These are phyloP conservation scores for Phyto melanocephala DNA, from an alignment of 2,888 invertebrate species.

Conservation along the genomic window DNA sequence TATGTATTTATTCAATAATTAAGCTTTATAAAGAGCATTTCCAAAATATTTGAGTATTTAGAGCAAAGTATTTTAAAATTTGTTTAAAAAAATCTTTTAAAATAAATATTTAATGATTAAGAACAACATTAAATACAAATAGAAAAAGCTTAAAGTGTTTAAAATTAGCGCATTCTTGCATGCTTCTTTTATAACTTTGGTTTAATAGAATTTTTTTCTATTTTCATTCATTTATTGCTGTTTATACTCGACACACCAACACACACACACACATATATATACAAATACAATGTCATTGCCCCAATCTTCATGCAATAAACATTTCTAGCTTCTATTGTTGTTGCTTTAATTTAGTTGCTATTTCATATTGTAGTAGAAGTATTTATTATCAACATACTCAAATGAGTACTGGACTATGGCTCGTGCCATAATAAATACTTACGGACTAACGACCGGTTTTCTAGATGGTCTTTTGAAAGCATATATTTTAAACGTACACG, in stretches of 20 bases:
- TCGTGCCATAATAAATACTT: constrained; percentile 56
- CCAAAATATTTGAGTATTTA: too few species aligned
- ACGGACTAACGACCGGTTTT: constrained; percentile 1
- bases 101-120: too few species aligned
- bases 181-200: not conserved
- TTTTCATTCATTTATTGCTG: not conserved
- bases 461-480: constrained; percentile 38
- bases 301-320: constrained; percentile 8
- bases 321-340: not conserved
- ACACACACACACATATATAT: not conserved
- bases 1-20: too few species aligned
- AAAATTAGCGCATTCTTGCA: not conserved
- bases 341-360: constrained; percentile 18
- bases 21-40: too few species aligned
- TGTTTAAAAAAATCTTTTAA: too few species aligned
- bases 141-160: not conserved
- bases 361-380: constrained; percentile 23
- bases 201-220: not conserved
- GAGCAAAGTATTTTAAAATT: too few species aligned
- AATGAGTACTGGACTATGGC: constrained; percentile 43
- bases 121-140: not conserved
- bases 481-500: constrained; percentile 19
- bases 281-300: constrained; percentile 45
- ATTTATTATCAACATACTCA: constrained; percentile 32
- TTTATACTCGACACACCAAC: too few species aligned